phyloP scores from a whole-genome alignment of 2,888 invertebrate genomes.

The Cryptus armator region DNA sequence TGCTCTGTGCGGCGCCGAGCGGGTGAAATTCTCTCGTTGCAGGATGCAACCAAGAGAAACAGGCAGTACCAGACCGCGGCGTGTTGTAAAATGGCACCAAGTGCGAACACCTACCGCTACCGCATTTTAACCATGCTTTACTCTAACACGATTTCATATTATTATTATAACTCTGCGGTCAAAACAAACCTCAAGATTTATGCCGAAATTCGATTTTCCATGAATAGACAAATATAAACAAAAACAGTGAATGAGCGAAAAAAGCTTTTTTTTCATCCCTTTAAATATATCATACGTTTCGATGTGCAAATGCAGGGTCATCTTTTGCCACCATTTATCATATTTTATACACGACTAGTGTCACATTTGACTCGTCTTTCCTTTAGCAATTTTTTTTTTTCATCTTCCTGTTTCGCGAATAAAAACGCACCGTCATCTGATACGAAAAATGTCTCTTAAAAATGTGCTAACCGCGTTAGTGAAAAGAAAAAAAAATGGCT shows the following conservation, averaged over 20 bases:
- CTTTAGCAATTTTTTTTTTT: background rate
- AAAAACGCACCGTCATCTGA: constrained; percentile 23
- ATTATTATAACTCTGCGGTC: background rate
- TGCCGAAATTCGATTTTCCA: background rate
- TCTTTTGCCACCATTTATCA: background rate
- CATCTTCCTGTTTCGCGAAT: background rate
- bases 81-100: constrained; percentile 4
- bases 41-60: constrained; percentile 37
- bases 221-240: background rate
- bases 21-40: constrained; percentile 7
- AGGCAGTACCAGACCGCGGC: constrained; percentile 12
- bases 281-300: background rate
- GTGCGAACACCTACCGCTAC: constrained; percentile 8
- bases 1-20: constrained; percentile 5
- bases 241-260: no score
- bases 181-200: background rate
- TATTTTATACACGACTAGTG: background rate
- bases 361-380: constrained; percentile 1
- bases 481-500: constrained; percentile 7
- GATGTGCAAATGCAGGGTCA: background rate
- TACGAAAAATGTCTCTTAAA: constrained; percentile 13
- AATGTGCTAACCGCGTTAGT: constrained; percentile 18
- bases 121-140: background rate
- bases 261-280: no score
- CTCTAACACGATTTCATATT: background rate